Evolutionary conservation across 1,140 invertebrate genomes (phyloP), one percentile per base, ranked within the genome.

Genomic region (Teleogryllus occipitalis): DNA sequence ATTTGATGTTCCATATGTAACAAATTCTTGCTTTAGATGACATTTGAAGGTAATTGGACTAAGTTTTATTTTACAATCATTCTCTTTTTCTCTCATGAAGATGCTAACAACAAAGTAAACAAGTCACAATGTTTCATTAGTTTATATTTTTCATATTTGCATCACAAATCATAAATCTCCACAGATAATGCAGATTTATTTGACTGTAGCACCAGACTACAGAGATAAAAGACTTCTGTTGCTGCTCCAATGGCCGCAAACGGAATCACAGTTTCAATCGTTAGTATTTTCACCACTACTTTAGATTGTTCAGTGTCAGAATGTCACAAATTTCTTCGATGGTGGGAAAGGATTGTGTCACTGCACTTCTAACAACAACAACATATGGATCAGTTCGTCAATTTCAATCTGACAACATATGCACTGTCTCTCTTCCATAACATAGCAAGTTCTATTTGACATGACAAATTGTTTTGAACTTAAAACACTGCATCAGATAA

Each of bases 251-350:
- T 65, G 54, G 54, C 54, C 54, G 54, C 54, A 65, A 65, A 65
- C 54, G 54, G 54, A 65, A 65, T 65, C 54, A 65, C 54, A 65
- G 54, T 65, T 65, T 65, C 54, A 65, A 65, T 65, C 54, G 54
- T 65, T 65, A 65, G 54, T 65, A 65, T 18, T 65, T 65, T 14
- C 27, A 65, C 54, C 54, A 65, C 54, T 65, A 65, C 18, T 65
- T 65, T 18, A 65, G 2, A 65, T 65, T 65, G 18, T 65, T 65
- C 54, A 65, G 54, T 65, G 54, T 65, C 54, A 65, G 10, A 65
- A 14, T 65, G 54, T 3, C 54, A 65, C 54, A 65, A 65, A 39
- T 39, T 65, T 65, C 54, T 65, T 65, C 54, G 54, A 65, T 65
- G 54, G 54, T 65, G 54, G 54, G 7, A 65, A 65, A 10, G 18